phyloP scores from a whole-genome alignment of 2,888 invertebrate genomes.

The Athalia cordata region DNA sequence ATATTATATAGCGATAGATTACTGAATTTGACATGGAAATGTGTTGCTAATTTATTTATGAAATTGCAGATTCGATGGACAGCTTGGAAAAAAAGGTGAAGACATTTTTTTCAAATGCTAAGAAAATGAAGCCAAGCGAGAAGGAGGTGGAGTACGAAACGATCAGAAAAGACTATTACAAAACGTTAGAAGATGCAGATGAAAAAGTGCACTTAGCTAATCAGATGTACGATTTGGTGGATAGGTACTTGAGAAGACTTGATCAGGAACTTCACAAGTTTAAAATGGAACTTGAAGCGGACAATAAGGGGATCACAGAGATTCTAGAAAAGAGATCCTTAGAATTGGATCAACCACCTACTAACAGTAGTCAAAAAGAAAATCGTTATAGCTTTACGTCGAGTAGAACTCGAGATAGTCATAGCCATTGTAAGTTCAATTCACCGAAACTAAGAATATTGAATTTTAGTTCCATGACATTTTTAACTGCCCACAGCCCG shows the following conservation, averaged over 20 bases:
- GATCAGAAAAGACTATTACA: conserved; percentile 91
- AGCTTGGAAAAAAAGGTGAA: conserved; percentile 93
- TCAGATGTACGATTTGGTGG: conserved; percentile 95
- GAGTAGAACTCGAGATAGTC: conserved; percentile 70
- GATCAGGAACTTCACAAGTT: conserved; percentile 96
- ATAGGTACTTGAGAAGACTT: conserved; percentile 91
- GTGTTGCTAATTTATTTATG: neutral
- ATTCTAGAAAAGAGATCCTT: conserved; percentile 93
- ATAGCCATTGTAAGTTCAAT: conserved; percentile 67
- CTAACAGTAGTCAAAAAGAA: conserved; percentile 86
- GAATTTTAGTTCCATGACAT: conserved; percentile 10
- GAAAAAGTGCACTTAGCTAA: conserved; percentile 96
- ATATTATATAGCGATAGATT: neutral
- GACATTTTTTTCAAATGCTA: conserved; percentile 89
- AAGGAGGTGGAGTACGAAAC: conserved; percentile 89
- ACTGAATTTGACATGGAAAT: neutral
- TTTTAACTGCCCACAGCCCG: conserved; percentile 72
- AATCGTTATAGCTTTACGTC: conserved; percentile 80
- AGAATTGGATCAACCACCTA: conserved; percentile 86
- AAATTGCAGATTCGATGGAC: conserved; percentile 88
- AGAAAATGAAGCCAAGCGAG: conserved; percentile 83
- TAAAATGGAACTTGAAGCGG: conserved; percentile 98
- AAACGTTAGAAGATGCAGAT: conserved; percentile 95
- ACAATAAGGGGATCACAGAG: conserved; percentile 98
- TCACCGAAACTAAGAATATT: neutral